Percentiles rank a stretch among this genome's conserved stretches.
Conservation (phyloP, 2,113 vertebrate genomes). For the Gadus chalcogrammus region DNA sequence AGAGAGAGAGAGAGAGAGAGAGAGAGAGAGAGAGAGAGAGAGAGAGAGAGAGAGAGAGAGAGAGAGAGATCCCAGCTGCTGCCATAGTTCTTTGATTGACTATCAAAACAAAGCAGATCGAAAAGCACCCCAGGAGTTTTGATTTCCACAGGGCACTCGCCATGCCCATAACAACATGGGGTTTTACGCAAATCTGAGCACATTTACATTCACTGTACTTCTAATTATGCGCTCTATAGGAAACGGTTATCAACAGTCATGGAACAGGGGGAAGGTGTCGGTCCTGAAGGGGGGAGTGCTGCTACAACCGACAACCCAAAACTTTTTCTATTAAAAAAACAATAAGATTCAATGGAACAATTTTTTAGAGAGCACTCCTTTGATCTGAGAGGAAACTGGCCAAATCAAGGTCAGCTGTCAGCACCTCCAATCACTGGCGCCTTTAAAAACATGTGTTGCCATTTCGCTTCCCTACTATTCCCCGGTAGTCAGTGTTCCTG, state of each 20-base stretch:
- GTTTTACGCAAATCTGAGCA: slow-evolving; percentile 44
- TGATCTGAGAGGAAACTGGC: slow-evolving; percentile 46
- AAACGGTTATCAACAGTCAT: slow-evolving; percentile 25
- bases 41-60: background rate
- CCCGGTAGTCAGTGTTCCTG: slow-evolving; percentile 18
- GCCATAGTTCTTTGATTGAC: slow-evolving; percentile 45
- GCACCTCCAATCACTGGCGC: slow-evolving; percentile 27
- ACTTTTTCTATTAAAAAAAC: slow-evolving; percentile 43
- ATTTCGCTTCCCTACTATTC: background rate
- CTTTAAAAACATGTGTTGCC: slow-evolving; percentile 16
- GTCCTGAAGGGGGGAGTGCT: slow-evolving; percentile 43
- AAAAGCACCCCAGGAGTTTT: slow-evolving; percentile 36
- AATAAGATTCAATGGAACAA: slow-evolving; percentile 34
- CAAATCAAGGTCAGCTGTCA: slow-evolving; percentile 54
- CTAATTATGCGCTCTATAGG: slow-evolving; percentile 48
- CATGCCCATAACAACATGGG: slow-evolving; percentile 44
- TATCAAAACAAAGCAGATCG: slow-evolving; percentile 47
- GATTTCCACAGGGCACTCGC: slow-evolving; percentile 39
- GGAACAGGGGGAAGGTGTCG: slow-evolving; percentile 35
- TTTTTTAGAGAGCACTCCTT: slow-evolving; percentile 40
- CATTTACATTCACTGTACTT: slow-evolving; percentile 18
- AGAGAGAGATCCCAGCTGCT: slow-evolving; percentile 21
- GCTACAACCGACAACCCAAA: slow-evolving; percentile 40
- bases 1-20: background rate
- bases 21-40: slow-evolving; percentile 1